These are phyloP conservation scores for Melipona quadrifasciata DNA, from an alignment of 1,140 invertebrate genomes.

Conservation along the genomic window DNA sequence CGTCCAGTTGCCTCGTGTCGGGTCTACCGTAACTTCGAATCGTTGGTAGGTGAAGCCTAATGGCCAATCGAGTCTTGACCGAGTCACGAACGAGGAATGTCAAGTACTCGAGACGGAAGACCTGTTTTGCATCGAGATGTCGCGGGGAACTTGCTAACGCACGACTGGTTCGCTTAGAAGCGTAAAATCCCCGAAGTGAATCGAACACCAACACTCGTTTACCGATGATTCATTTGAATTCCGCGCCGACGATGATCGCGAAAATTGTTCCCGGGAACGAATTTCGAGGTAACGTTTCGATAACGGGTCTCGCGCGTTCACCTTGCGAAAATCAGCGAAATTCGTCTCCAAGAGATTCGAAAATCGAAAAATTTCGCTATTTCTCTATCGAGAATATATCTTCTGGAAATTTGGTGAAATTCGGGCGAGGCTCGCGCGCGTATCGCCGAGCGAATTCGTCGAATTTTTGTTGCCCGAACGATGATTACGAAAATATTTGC, in stretches of 20 bases:
- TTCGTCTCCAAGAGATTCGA: neutral
- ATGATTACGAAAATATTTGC: neutral
- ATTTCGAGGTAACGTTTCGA: no score
- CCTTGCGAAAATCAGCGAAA: no score
- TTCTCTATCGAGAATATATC: neutral
- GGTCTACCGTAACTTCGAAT: neutral
- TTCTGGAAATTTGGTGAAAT: neutral
- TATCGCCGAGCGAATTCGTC: neutral
- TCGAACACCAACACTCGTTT: no score
- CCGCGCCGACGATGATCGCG: no score
- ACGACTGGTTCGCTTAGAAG: no score
- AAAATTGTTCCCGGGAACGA: no score
- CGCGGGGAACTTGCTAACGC: neutral
- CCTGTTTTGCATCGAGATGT: neutral
- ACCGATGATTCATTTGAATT: no score
- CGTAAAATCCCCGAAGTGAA: no score
- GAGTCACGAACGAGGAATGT: neutral
- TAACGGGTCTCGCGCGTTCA: no score
- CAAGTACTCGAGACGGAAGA: no score
- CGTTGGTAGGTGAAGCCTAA: neutral
- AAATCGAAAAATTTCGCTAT: neutral
- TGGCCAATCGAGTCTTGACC: neutral
- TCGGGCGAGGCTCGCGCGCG: neutral
- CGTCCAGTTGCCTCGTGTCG: neutral
- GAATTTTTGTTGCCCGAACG: neutral